Percentiles rank a stretch among this genome's conserved stretches.
Evolutionary conservation across 2,113 vertebrate species (phyloP).

Genomic region (Protobothrops mucrosquamatus): DNA sequence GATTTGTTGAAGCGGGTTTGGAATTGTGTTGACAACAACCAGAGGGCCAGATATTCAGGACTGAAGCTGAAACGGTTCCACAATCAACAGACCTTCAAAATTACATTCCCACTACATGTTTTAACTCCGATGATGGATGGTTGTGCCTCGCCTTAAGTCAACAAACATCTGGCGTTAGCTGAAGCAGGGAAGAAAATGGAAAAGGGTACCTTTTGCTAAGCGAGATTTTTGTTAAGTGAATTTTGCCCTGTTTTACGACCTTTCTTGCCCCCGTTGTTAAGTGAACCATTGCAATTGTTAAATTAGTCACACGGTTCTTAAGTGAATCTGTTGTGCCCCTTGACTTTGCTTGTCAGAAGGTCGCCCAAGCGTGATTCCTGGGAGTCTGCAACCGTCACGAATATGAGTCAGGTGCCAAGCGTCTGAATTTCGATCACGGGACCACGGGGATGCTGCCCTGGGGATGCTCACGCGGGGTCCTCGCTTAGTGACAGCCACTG

Average conservation of each 20-base stretch:
- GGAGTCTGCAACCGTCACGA: too few species aligned
- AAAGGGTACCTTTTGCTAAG: slow-evolving; percentile 48
- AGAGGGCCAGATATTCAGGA: neutral
- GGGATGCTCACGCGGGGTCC: neutral
- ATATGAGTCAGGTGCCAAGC: too few species aligned
- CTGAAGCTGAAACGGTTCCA: slow-evolving; percentile 4
- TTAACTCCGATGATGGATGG: slow-evolving; percentile 59
- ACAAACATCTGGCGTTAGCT: slow-evolving; percentile 66
- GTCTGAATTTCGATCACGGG: neutral
- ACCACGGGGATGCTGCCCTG: neutral
- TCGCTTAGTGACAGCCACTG: neutral
- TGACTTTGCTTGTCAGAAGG: too few species aligned
- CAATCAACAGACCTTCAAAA: slow-evolving; percentile 16
- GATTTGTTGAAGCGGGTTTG: slow-evolving; percentile 9
- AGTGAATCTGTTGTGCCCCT: too few species aligned
- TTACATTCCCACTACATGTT: slow-evolving; percentile 5
- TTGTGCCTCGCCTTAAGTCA: slow-evolving; percentile 37
- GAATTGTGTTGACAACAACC: neutral
- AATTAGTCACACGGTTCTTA: too few species aligned
- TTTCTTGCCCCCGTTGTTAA: too few species aligned
- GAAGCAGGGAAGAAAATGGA: slow-evolving; percentile 65
- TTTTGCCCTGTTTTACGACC: too few species aligned
- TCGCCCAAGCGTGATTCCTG: too few species aligned
- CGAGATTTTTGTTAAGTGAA: too few species aligned
- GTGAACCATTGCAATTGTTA: too few species aligned